These are phyloP conservation scores for Neodiprion fabricii DNA, from an alignment of 1,140 invertebrate species.

Conservation along the genomic window DNA sequence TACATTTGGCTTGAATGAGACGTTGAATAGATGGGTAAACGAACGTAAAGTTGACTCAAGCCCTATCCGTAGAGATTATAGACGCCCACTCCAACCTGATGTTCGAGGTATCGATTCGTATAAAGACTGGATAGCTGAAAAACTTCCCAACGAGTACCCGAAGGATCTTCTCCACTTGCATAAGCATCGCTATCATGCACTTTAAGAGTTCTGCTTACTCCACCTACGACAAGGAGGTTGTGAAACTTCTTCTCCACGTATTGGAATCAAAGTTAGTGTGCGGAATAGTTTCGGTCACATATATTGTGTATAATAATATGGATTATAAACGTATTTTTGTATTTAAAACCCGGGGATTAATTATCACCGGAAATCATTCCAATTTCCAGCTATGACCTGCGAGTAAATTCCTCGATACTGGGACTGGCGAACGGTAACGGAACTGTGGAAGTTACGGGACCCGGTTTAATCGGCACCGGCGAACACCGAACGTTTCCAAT, in stretches of 20 bases:
- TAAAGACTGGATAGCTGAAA: too few species aligned
- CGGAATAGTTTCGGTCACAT: background rate
- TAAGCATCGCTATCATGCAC: too few species aligned
- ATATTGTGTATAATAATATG: background rate
- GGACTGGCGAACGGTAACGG: background rate
- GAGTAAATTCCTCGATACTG: background rate
- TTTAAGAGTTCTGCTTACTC: background rate
- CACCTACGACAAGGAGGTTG: background rate
- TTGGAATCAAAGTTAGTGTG: background rate
- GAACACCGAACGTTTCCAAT: slow-evolving; percentile 7
- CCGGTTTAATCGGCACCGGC: background rate
- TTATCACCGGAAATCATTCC: background rate
- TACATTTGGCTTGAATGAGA: too few species aligned
- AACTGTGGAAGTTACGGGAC: background rate
- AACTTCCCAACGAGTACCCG: too few species aligned
- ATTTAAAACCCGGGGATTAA: background rate
- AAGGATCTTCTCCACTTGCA: too few species aligned
- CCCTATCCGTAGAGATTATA: too few species aligned
- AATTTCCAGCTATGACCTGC: background rate
- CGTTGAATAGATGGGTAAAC: too few species aligned
- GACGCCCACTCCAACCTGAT: too few species aligned
- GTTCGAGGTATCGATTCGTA: too few species aligned
- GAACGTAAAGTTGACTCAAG: too few species aligned
- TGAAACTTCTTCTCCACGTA: background rate
- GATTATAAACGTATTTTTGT: background rate